Base-by-base conservation (phyloP, 2,797 vertebrate genomes). In the Alfaro cultratus region DNA sequence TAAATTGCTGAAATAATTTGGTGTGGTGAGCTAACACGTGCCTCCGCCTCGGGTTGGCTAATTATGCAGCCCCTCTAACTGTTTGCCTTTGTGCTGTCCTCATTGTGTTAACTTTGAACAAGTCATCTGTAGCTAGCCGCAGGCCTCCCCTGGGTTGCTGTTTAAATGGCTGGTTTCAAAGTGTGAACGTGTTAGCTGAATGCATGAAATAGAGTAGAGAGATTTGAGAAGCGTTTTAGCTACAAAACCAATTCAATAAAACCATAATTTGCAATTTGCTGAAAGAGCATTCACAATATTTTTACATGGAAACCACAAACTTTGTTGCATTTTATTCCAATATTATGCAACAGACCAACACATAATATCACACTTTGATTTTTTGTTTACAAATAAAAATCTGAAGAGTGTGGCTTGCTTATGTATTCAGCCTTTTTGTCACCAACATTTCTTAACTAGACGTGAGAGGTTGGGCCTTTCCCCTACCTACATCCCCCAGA, bases 61-160 rank as follows among this genome's bases (percentile, higher is more conserved):
- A 93, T 90, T 91, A 89, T 71, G 75, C 87, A 76, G 75, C n/a
- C 82, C 39, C 73, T 80, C 83, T 84, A 85, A 90, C 77, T 88
- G 87, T 89, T 88, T 85, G 84, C 85, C 87, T 90, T 92, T 84
- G 78, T 76, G 83, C 79, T 87, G 87, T 86, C 88, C 85, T 93
- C 91, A 80, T 81, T 90, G 85, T 91, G 85, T 91, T 91, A 82
- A 87, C 88, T 83, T 92, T 87, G 84, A 88, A 83, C 80, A 89
- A 88, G 83, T 91, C 77, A 90, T 93, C 84, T 80, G 71, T 51
- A 83, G 81, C 87, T 83, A 90, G 82, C 94, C 64, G 57, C 83
- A 49, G 93, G 91, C 89, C n/a, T 76, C 47, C 12, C 90, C 79
- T 83, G 86, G 53, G 39, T 82, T 83, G 36, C 82, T n/a, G 77